Base-by-base conservation (phyloP, 2,797 vertebrate species). In the Amphiprion clarkii region DNA sequence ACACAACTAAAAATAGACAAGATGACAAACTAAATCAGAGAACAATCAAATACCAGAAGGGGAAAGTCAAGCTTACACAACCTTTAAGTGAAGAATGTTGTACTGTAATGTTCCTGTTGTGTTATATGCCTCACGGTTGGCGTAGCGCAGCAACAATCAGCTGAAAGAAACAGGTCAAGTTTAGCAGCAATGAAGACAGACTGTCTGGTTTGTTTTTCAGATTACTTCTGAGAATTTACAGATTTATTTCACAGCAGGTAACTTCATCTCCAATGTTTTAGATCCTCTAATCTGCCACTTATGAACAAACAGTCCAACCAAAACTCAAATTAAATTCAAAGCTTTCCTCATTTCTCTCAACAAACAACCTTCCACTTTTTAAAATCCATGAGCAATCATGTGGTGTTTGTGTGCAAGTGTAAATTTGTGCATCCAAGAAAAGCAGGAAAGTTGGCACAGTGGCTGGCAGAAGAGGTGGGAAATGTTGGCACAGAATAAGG, bases 31-130 rank as follows among this genome's bases (percentile, higher is more conserved):
- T 29, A 48, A 70, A 78, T 51, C 64, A 53, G 39, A 71, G 52
- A 65, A 42, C 36, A 75, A 66, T 74, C 57, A 71, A 67, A 73
- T 49, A n/a, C 25, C 19, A 58, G 6, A 46, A 48, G 36, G 48
- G 36, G 39, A 48, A 42, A 53, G 56, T 3, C 46, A 65, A 51
- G 6, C 29, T 69, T 69, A 52, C 63, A 27, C 54, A 66, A 67
- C 27, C 67, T 68, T 56, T 66, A 76, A 71, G 67, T 70, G 66
- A 71, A 73, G 78, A 74, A 51, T 39, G 51, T 25, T 79, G 55
- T 46, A 71, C 42, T 72, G 52, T 57, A 6, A 42, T 51, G 52
- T 60, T 64, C 31, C 21, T 59, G 16, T 55, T 55, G 67, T 65
- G 55, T 56, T 65, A 33, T 29, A 58, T 10, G 40, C 49, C 48